Evolutionary conservation across 2,888 invertebrate species (phyloP), one percentile per base, ranked within the genome.

Genomic region (Lithophane ornitopus): DNA sequence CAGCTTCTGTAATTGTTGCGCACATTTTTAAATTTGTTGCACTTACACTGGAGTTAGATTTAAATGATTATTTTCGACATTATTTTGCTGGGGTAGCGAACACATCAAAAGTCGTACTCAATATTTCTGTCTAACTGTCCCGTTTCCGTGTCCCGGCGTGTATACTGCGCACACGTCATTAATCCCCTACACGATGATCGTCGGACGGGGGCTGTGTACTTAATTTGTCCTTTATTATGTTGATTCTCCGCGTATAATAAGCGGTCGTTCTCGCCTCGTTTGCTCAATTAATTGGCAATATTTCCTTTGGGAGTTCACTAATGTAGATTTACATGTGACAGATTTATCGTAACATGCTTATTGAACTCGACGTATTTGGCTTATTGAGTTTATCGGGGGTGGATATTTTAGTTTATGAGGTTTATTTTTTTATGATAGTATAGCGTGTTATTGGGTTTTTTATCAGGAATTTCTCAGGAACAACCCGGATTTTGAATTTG

Each of bases 161-260:
- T 84, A 91, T 78, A 70, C 16, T 65, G 78, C 82, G 84, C 89
- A 90, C 90, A 91, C 90, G 88, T 87, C 88, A 89, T 89, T 93
- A 93, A 93, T 93, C 92, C 91, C 81, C 72, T 78, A 86, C 87
- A 85, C 85, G 81, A 87, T 89, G 85, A 89, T 87, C 89, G 84
- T 88, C 86, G 87, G 87, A 75, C 88, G 89, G 91, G 88, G 85
- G 89, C 86, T 85, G 89, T 91, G 86, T 90, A 92, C 90, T 93
- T 93, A 94, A 94, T 94, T 93, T 93, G 93, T 90, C 90, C 90
- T 90, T 91, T 91, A 94, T 93, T 94, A 93, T 92, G 89, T 89
- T 88, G 90, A 86, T 88, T 85, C 82, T 85, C 84, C 84, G 75
- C 84, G 63, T 85, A 90, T 90, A 90, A 90, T 90, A 89, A 82